Base-by-base conservation (phyloP, 2,888 invertebrate species). In the Idaea biselata region DNA sequence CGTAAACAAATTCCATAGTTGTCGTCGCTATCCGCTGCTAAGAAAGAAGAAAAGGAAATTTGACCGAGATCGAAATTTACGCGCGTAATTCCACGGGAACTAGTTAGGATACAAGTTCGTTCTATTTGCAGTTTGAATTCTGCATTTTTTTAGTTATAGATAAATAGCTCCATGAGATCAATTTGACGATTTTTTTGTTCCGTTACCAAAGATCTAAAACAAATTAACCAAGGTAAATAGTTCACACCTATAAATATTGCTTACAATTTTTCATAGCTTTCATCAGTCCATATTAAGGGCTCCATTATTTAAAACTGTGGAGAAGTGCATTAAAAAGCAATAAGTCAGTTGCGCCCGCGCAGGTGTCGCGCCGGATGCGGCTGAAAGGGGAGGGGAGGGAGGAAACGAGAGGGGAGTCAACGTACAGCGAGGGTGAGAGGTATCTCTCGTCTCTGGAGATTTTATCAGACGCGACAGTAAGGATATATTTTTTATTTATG, bases 301-400 rank as follows among this genome's bases (percentile, higher is more conserved):
- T 84, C 80, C 81, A 88, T 89, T 88, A 88, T 78, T 78, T 76
- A 76, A 68, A 83, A 56, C 79, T 79, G 78, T 81, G 73, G 76
- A 79, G 71, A 73, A 87, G 85, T 84, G 82, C 80, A 89, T 91
- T 91, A 89, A 91, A 91, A 87, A 76, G 80, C 81, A 78, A 88
- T 91, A 89, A 89, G 77, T 88, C 81, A 68, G 69, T 74, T 77
- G 82, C 89, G 86, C 82, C 63, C 44, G 87, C 89, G 91, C 91
- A 92, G 91, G 91, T 92, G 91, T 87, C 81, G 70, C 78, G 81
- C 89, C 92, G 91, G 91, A 91, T 87, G 83, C 80, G 80, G 80
- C 88, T 88, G 90, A 86, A 25, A 90, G 84, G 76, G 69, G 68
- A 72, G 68, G 64, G 71, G 68, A 62, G 68, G 64, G 61, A 55